Evolutionary conservation across 2,888 invertebrate genomes (phyloP).

Genomic region (Folsomia candida): DNA sequence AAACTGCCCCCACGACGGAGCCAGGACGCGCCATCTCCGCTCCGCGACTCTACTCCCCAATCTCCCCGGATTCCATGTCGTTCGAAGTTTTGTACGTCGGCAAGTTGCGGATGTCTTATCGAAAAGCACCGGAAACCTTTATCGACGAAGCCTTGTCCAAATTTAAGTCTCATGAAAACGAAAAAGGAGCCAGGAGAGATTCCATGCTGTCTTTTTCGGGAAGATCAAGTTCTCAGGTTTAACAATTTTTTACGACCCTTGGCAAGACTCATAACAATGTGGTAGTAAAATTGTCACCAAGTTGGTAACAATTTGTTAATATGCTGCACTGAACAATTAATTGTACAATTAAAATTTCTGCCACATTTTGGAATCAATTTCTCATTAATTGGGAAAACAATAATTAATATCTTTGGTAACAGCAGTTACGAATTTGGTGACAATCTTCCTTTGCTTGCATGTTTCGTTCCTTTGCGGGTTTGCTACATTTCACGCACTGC

Average conservation of each 20-base stretch:
- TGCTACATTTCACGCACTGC: too few relatives aligned
- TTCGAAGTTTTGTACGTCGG: constrained; percentile 90
- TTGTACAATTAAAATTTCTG: too few relatives aligned
- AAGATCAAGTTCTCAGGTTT: constrained; percentile 45
- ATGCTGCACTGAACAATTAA: too few relatives aligned
- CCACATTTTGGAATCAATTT: too few relatives aligned
- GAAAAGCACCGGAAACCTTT: constrained; percentile 80
- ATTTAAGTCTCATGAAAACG: constrained; percentile 75
- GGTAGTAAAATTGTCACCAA: too few relatives aligned
- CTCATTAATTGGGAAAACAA: too few relatives aligned
- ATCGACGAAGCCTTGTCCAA: constrained; percentile 87
- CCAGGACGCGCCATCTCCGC: constrained; percentile 27
- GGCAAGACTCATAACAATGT: too few relatives aligned
- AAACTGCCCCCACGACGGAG: constrained; percentile 50
- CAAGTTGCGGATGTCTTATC: constrained; percentile 81
- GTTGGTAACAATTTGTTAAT: too few relatives aligned
- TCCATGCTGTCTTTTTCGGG: constrained; percentile 19
- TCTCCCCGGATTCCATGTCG: constrained; percentile 79
- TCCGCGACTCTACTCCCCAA: constrained; percentile 19
- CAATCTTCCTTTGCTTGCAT: neutral
- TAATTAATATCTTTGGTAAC: too few relatives aligned
- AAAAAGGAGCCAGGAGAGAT: constrained; percentile 58
- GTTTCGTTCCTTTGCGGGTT: too few relatives aligned
- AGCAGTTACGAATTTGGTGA: too few relatives aligned
- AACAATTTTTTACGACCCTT: too few relatives aligned